Base-by-base conservation (phyloP, 2,113 vertebrate species). In the Sorex araneus region DNA sequence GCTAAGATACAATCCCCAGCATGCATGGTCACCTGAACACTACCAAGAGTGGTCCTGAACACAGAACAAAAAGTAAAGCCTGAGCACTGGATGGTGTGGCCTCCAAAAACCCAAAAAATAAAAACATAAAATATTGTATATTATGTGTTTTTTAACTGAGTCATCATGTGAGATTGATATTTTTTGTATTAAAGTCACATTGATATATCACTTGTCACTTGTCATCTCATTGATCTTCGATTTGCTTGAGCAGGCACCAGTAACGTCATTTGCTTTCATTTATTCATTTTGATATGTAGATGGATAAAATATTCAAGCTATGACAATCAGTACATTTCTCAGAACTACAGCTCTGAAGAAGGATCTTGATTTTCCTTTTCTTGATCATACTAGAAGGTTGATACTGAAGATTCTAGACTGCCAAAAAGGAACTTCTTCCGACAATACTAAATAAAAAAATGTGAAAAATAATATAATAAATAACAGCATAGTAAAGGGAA, bases 121-220 rank as follows among this genome's bases (percentile, higher is more conserved):
- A 23, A 9, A 50, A 50, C 6, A 50, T 13, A 50, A 50, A 50
- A 50, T 50, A 50, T 19, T 60, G 57, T 60, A 89, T 70, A 12
- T 87, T 84, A 54, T 50, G 25, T 23, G 71, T 87, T 87, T 90
- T 84, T 77, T 2, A 45, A 77, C 8, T 60, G 85, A 76, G 63
- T 82, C 57, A 63, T 47, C 84, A 30, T 90, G 66, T 76, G 8
- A 86, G 86, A 67, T 78, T 50, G 60, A 77, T 50, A 74, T 18
- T 47, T 82, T 82, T 27, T 47, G 16, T n/a, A 9, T 87, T 80
- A 57, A 7, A 60, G 86, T 79, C 50, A 32, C 23, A 54, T 70
- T 76, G 43, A 30, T 4, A 32, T 27, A 23, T n/a, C n/a, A n/a
- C n/a, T n/a, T n/a, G n/a, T n/a, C n/a, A n/a, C n/a, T n/a, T n/a